phyloP scores from a whole-genome alignment of 2,888 invertebrate species.

The Poecilobothrus nobilitatus region DNA sequence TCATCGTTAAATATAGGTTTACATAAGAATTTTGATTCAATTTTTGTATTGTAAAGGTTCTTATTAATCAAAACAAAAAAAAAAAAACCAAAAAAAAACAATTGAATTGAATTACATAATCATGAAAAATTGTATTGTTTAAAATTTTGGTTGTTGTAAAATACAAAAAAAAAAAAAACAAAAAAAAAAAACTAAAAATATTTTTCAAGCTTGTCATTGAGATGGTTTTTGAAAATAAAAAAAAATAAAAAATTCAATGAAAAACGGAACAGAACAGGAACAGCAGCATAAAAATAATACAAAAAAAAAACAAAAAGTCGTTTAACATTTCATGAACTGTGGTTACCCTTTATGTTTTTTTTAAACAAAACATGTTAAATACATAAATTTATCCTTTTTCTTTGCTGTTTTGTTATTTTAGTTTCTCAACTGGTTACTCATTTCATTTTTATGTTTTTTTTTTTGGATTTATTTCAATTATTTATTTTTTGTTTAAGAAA shows the following conservation, averaged over 20 bases:
- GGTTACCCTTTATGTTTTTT: neutral
- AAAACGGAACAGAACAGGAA: too few relatives aligned
- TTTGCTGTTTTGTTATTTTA: neutral
- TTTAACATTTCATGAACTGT: neutral
- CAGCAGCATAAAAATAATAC: neutral
- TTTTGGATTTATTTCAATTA: neutral
- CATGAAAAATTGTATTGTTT: constrained; percentile 2
- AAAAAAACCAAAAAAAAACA: neutral
- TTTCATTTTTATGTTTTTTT: neutral
- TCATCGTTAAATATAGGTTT: too few relatives aligned
- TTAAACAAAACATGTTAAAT: neutral
- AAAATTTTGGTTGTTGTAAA: neutral
- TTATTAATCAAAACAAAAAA: neutral
- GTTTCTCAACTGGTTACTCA: neutral
- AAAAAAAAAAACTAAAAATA: too few relatives aligned
- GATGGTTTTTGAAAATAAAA: neutral
- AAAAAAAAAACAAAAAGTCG: neutral
- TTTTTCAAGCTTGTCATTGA: neutral
- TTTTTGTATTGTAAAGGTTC: neutral
- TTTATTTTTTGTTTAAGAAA: neutral
- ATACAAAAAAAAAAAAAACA: too few relatives aligned
- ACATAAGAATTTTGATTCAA: neutral
- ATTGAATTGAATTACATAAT: neutral
- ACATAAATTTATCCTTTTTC: neutral
- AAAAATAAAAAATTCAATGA: neutral